Evolutionary conservation across 2,797 vertebrate species (phyloP).

Genomic region (Anas flavirostris): DNA sequence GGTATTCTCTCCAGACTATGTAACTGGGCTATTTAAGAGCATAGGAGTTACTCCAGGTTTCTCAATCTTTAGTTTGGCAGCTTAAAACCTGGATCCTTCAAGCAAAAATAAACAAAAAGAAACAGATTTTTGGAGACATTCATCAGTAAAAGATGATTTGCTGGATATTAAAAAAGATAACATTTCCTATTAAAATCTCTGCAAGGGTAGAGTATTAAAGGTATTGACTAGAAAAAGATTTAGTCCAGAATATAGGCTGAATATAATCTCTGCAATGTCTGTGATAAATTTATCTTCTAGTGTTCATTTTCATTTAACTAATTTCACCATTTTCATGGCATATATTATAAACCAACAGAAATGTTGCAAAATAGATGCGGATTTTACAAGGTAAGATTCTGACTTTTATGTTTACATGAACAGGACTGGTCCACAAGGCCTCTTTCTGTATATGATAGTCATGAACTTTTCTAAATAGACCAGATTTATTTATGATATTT

Average conservation of each 20-base stretch:
- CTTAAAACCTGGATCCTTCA: background rate
- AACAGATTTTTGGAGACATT: background rate
- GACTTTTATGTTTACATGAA: background rate
- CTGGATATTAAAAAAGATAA: background rate
- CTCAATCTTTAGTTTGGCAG: background rate
- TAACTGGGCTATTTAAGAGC: background rate
- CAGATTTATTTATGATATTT: background rate
- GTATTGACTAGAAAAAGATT: background rate
- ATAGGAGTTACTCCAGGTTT: background rate
- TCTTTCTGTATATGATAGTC: background rate
- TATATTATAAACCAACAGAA: background rate
- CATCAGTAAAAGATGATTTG: background rate
- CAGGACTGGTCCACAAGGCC: background rate
- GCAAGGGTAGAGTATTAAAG: background rate
- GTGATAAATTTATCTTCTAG: background rate
- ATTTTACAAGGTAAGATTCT: background rate
- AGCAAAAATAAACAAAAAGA: background rate
- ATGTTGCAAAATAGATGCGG: background rate
- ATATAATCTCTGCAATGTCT: background rate
- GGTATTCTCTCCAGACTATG: background rate
- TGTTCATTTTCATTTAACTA: background rate
- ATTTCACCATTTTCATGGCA: background rate
- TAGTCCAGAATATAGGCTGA: background rate
- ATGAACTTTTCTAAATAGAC: background rate
- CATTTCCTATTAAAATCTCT: background rate